These are phyloP conservation scores for Epinephelus cyanopodus DNA, from an alignment of 2,113 vertebrate genomes.

Conservation along the genomic window DNA sequence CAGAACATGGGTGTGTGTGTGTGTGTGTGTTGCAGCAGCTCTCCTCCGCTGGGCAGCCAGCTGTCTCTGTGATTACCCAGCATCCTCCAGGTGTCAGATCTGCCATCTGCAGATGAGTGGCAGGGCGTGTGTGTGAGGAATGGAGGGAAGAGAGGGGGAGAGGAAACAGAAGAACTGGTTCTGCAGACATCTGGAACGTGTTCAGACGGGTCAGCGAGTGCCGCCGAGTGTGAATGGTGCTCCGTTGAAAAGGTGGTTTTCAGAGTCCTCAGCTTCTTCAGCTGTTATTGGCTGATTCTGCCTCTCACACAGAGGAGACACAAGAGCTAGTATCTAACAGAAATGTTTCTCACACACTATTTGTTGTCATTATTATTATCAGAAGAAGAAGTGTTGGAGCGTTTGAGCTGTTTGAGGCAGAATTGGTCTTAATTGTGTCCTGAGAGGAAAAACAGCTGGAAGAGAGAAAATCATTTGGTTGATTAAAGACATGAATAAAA, in stretches of 20 bases:
- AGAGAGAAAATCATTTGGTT: constrained; percentile 65
- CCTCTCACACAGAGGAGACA: neutral
- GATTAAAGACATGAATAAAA: constrained; percentile 79
- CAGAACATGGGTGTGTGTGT: neutral
- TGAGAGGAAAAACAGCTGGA: constrained; percentile 58
- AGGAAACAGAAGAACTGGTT: constrained; percentile 76
- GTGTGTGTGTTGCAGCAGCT: neutral
- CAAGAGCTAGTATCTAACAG: neutral
- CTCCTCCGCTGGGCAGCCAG: constrained; percentile 54
- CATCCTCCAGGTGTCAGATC: constrained; percentile 74
- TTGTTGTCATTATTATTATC: constrained; percentile 53
- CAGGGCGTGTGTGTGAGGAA: constrained; percentile 56
- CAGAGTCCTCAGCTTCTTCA: neutral
- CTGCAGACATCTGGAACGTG: constrained; percentile 75
- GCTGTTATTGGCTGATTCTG: neutral
- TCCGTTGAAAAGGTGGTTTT: constrained; percentile 27
- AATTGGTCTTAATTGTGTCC: constrained; percentile 72
- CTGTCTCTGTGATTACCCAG: constrained; percentile 72
- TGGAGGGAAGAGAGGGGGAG: constrained; percentile 2
- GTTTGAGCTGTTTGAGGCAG: constrained; percentile 64
- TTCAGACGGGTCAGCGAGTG: constrained; percentile 72
- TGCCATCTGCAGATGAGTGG: constrained; percentile 71
- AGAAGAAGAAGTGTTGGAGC: constrained; percentile 29
- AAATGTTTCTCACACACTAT: constrained; percentile 54
- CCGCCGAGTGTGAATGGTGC: constrained; percentile 40